phyloP scores from a whole-genome alignment of 2,113 vertebrate genomes.

The Uria aalge region DNA sequence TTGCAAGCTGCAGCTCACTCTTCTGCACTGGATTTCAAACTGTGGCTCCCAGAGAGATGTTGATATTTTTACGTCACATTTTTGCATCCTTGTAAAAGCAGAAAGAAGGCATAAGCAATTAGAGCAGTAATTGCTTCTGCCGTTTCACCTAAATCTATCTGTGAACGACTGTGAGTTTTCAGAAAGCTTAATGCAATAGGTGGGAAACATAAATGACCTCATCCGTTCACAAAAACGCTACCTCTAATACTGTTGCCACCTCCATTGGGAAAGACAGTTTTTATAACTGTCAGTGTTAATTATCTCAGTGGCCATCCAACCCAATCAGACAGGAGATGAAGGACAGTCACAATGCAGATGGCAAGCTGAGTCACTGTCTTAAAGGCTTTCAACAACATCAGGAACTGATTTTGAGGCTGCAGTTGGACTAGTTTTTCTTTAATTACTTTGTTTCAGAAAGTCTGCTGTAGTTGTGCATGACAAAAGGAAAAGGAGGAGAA shows the following conservation, averaged over 20 bases:
- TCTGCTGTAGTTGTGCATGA: background rate
- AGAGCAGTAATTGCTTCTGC: background rate
- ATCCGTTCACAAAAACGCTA: background rate
- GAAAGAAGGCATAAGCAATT: background rate
- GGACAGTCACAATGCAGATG: background rate
- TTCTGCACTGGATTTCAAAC: background rate
- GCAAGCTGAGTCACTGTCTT: background rate
- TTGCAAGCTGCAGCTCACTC: background rate
- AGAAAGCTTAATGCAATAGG: background rate
- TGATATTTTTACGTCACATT: rapidly evolving
- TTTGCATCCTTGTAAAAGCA: background rate
- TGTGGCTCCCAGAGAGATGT: background rate
- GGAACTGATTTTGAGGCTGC: background rate
- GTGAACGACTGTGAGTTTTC: background rate
- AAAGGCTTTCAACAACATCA: background rate
- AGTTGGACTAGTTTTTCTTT: background rate
- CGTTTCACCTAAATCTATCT: background rate
- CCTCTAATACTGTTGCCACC: background rate
- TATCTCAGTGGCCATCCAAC: background rate
- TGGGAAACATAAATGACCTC: background rate
- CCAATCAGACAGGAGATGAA: background rate
- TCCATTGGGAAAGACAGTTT: background rate
- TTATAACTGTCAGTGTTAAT: background rate
- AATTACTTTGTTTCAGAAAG: background rate
- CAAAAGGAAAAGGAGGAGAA: conserved; percentile 8